Evolutionary conservation across 1,140 invertebrate genomes (phyloP), one percentile per base, ranked within the genome.

Genomic region (Chymomyza costata): DNA sequence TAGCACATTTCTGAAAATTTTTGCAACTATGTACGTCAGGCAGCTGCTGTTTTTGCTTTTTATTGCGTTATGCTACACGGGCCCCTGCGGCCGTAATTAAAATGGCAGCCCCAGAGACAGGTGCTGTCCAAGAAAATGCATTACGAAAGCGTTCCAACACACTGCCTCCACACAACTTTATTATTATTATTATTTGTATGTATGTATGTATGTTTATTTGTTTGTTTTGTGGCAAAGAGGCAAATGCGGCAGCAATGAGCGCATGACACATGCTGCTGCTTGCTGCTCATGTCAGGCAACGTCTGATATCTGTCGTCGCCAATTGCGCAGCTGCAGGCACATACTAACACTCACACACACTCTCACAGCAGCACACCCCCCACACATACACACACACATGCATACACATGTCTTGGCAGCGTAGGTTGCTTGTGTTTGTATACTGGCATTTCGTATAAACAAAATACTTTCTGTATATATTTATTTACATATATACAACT

Each of bases 281-380:
- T 35, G 57, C 52, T 52, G 65, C 31, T 40, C 60, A 56, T 64
- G 60, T 64, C 61, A 64, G 57, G 57, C 60, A 61, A 60, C 71
- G 74, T 53, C 62, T 70, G 66, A 57, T 66, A 66, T 78, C 71
- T 78, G 71, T 76, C 71, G 71, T 76, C 71, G 71, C 71, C 73
- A 78, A 78, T 65, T 66, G 62, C 71, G 70, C 70, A 76, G 70
- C 70, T 76, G 70, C 64, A 64, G 53, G 21, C 25, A 40, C 21
- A 25, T 25, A 13, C 34, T 50, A 16, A 34, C 38, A 40, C 32
- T 25, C 30, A 25, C 45, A 35, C 35, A 17, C 16, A 45, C 50
- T 19, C 40, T 37, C 10, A 55, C 43, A 44, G 31, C 31, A 17
- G 41, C 21, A 8, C n/a, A 30, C 1, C n/a, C 37, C n/a, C 8